phyloP scores from a whole-genome alignment of 2,113 vertebrate genomes.

The Capreolus pygargus region DNA sequence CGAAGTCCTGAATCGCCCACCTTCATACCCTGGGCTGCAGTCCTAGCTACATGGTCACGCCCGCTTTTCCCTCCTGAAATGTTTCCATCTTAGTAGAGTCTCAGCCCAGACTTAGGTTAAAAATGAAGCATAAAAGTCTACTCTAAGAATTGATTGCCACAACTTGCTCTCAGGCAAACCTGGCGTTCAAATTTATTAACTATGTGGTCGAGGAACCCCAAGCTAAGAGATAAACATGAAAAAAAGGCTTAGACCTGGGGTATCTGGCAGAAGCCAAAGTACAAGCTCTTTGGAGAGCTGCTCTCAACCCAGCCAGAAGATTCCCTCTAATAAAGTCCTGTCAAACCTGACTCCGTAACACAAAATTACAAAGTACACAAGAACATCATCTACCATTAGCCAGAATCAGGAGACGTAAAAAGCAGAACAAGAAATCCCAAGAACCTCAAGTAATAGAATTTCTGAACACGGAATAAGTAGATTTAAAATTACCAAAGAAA shows the following conservation, averaged over 20 bases:
- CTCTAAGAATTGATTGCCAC: neutral
- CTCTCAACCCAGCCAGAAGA: neutral
- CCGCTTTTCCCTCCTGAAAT: neutral
- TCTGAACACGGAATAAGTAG: neutral
- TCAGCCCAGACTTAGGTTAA: neutral
- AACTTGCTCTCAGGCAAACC: neutral
- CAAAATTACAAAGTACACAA: neutral
- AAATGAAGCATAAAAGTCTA: neutral
- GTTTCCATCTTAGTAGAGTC: neutral
- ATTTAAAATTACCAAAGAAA: conserved; percentile 37
- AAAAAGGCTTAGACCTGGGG: neutral
- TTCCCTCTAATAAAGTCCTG: neutral
- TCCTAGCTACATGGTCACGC: neutral
- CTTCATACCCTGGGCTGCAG: neutral
- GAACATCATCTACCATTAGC: neutral
- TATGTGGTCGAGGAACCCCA: neutral
- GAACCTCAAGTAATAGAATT: neutral
- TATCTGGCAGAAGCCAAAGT: neutral
- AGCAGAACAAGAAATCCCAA: neutral
- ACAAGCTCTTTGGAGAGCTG: neutral
- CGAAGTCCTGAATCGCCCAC: neutral
- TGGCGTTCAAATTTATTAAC: neutral
- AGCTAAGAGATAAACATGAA: neutral
- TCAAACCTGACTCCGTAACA: neutral
- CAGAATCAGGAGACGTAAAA: neutral